These are phyloP conservation scores for Eilema depressum DNA, from an alignment of 2,888 invertebrate species.

Conservation along the genomic window DNA sequence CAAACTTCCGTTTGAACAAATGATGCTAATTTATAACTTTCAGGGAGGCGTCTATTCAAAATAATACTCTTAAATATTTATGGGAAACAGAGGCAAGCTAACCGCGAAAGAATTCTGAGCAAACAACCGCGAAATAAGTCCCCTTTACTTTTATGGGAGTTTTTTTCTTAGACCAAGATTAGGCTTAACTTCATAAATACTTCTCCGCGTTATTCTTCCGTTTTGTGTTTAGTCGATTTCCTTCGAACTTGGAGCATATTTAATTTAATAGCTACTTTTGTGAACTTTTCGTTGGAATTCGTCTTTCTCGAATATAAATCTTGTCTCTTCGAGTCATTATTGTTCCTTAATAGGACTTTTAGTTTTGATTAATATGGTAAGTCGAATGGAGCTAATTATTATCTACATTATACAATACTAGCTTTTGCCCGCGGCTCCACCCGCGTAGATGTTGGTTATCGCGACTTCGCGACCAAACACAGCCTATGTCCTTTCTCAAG, in stretches of 20 bases:
- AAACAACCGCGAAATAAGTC: conserved; percentile 26
- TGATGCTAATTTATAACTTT: conserved; percentile 29
- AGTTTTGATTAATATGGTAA: background rate
- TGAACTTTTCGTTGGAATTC: conserved; percentile 11
- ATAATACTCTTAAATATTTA: conserved; percentile 33
- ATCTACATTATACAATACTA: background rate
- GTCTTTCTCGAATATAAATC: background rate
- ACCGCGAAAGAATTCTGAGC: conserved; percentile 25
- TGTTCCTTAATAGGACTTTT: background rate
- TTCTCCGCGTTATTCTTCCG: conserved; percentile 43
- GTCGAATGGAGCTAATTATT: background rate
- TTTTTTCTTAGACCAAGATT: conserved; percentile 43
- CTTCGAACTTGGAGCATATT: conserved; percentile 26
- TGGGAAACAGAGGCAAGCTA: conserved; percentile 34
- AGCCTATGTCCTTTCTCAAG: too few species aligned
- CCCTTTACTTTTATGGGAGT: conserved; percentile 40
- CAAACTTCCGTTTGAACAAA: conserved; percentile 26
- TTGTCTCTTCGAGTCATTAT: background rate
- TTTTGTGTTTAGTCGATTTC: conserved; percentile 30
- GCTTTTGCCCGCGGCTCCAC: too few species aligned
- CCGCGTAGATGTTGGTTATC: too few species aligned
- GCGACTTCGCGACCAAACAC: too few species aligned
- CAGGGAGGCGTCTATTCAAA: conserved; percentile 26
- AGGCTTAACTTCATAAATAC: conserved; percentile 43
- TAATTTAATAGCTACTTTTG: conserved; percentile 35